phyloP scores from a whole-genome alignment of 2,888 invertebrate species.

The Drosophila bunnanda region DNA sequence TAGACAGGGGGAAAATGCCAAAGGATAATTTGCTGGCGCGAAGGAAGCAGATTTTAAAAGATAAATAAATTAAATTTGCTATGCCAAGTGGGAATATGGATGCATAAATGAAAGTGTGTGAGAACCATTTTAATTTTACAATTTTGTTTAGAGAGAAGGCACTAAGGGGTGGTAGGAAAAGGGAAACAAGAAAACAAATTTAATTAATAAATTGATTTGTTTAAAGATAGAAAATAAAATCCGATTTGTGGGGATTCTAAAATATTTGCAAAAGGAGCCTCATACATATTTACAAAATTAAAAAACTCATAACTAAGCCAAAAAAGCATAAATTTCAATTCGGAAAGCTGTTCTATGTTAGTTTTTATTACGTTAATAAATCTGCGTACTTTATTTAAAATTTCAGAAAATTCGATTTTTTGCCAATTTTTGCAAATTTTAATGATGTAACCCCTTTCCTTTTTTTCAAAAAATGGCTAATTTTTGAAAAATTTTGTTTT shows the following conservation, averaged over 20 bases:
- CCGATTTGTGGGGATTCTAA: rapidly evolving
- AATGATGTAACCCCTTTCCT: no score
- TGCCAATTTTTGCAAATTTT: no score
- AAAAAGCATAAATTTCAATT: no score
- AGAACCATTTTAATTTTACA: background rate
- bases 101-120: background rate
- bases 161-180: background rate
- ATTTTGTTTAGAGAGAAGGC: background rate
- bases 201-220: background rate
- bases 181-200: background rate
- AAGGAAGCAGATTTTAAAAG: background rate
- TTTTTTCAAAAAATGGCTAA: no score
- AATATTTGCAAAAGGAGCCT: no score
- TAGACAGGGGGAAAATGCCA: background rate
- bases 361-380: no score
- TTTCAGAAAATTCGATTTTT: no score
- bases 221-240: background rate
- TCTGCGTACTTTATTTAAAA: no score
- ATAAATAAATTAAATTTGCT: constrained; percentile 11
- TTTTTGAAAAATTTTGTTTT: no score
- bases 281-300: no score
- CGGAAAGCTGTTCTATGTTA: no score
- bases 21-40: constrained; percentile 9
- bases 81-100: background rate
- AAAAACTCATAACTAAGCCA: no score